Evolutionary conservation across 2,113 vertebrate species (phyloP), one percentile per base, ranked within the genome.

Genomic region (Ellobius talpinus): DNA sequence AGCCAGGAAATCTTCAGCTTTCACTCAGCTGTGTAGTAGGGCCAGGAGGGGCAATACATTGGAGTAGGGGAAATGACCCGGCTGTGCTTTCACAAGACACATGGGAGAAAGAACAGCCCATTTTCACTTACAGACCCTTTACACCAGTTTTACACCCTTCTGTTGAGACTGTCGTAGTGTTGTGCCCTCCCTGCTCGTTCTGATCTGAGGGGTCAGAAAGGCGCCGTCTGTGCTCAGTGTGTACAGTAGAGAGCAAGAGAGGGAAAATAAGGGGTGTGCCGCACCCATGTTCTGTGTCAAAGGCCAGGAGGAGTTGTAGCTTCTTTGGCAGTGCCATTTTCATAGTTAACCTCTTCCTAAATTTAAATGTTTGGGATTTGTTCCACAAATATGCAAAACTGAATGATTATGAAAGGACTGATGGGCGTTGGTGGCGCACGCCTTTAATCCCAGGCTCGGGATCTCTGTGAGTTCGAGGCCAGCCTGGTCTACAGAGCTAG

Each of bases 131-230:
- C 21, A 90, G 90, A 31, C 76, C 47, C 68, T 87, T 96, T 87
- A 65, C 61, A 26, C 23, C 81, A 39, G 90, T 50, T 93, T 94
- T 77, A 97, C 90, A 91, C 89, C 70, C 29, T 91, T 92, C 95
- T 90, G 7, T 89, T 77, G 58, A 73, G 50, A 31, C 84, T 87
- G 63, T 76, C 65, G 72, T 55, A 89, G 45, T 89, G 14, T 42
- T 86, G 6, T 77, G 29, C 74, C 70, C 29, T 95, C 33, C 55
- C 21, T 52, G 82, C 47, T 79, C 42, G 21, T 29, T 47, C 26
- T 84, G 55, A 65, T 6, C 33, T 3, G 1, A 13, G 1, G 9
- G 96, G 52, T 63, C 78, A 21, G 26, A 89, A 93, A 86, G 94
- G 65, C 42, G 89, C 73, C 81, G 78, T 82, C 76, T 61, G 24